Evolutionary conservation across 2,888 invertebrate species (phyloP).

Genomic region (Polydrusus cervinus): DNA sequence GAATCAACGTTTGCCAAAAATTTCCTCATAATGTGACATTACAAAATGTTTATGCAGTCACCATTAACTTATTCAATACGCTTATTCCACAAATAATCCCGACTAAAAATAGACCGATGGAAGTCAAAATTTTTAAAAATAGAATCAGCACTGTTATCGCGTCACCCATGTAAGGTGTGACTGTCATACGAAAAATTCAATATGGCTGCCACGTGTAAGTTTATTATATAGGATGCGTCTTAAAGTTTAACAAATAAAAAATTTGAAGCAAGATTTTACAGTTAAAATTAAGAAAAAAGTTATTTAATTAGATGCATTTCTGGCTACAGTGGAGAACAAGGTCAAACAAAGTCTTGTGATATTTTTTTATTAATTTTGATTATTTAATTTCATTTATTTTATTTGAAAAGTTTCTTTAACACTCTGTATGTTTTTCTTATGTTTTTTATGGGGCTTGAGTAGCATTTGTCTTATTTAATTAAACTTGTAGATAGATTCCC

Average conservation of each 20-base stretch:
- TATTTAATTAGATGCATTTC: too few relatives aligned
- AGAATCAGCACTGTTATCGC: constrained; percentile 59
- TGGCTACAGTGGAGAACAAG: too few relatives aligned
- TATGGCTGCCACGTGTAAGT: constrained; percentile 58
- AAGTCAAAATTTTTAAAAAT: constrained; percentile 56
- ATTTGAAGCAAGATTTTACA: too few relatives aligned
- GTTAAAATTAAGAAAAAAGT: too few relatives aligned
- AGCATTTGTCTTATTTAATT: constrained; percentile 33
- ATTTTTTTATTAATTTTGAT: too few relatives aligned
- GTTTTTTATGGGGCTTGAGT: neutral
- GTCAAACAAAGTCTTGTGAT: too few relatives aligned
- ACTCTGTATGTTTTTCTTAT: constrained; percentile 1
- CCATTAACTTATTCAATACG: constrained; percentile 15
- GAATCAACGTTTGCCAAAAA: constrained; percentile 5
- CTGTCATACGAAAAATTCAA: constrained; percentile 59
- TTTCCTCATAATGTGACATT: neutral
- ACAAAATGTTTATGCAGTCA: constrained; percentile 13
- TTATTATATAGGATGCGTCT: neutral
- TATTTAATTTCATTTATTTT: too few relatives aligned
- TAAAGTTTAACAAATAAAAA: too few relatives aligned
- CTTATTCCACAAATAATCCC: constrained; percentile 15
- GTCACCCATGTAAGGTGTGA: constrained; percentile 66
- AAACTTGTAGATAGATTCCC: too few relatives aligned
- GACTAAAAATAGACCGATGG: constrained; percentile 1
- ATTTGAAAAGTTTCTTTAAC: too few relatives aligned